Base-by-base conservation (phyloP, 2,797 vertebrate species). In the Spinus pinus region DNA sequence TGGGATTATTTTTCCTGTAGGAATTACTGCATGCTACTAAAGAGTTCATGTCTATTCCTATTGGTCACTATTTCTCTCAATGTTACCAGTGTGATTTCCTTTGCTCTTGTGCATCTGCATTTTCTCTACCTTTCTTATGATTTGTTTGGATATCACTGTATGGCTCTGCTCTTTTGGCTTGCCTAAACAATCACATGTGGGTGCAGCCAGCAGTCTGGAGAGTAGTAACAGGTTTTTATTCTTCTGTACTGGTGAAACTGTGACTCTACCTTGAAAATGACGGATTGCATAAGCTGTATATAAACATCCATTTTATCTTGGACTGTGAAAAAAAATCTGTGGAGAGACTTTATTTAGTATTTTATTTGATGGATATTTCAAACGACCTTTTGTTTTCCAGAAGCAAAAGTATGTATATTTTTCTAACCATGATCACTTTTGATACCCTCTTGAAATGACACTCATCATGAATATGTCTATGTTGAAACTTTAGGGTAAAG, bases 371-470 rank as follows among this genome's bases (percentile, higher is more conserved):
- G 2, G 27, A 18, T 89, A n/a, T 78, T 86, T 94, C 67, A 80
- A 64, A 73, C 75, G 28, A 88, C 25, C 21, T 62, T 30, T 86
- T 91, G 46, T 93, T 94, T 91, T 95, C 64, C 82, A 81, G 84
- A 78, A 82, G 70, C 42, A 69, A 60, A 96, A 95, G 67, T 72
- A 62, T 75, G 33, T 95, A 42, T 96, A 91, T 97, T 95, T 97
- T 96, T 95, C 88, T 97, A 95, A 94, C 75, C 65, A 41, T 67
- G 67, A 35, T 71, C 69, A 46, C 35, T 93, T 93, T 94, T 91
- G 86, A 89, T 96, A 93, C 81, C 92, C 64, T 92, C 66, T 78
- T 92, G 88, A 92, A 93, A 81, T 75, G 44, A 58, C 53, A 74
- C 0, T 1, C 46, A 56, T 65, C 70, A 31, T 28, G 35, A 82